These are phyloP conservation scores for Scrobipalpa atriplicella DNA, from an alignment of 2,888 invertebrate species.

Conservation along the genomic window DNA sequence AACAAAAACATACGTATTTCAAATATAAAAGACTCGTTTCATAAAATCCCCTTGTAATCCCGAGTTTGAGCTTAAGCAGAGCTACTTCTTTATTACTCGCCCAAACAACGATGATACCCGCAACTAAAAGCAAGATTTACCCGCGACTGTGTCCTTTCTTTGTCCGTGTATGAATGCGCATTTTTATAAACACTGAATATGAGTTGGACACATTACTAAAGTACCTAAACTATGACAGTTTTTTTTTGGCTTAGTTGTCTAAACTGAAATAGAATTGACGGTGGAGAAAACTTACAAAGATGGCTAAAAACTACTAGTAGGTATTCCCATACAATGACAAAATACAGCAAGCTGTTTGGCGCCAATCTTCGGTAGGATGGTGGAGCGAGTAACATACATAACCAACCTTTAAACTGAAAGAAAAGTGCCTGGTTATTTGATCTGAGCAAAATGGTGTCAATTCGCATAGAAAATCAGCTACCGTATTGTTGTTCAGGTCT, in stretches of 20 bases:
- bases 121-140: slow-evolving; percentile 71
- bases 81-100: slow-evolving; percentile 61
- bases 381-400: no score
- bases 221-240: not conserved
- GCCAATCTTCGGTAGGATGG: no score
- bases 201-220: slow-evolving; percentile 29
- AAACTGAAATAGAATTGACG: no score
- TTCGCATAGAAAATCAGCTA: not conserved
- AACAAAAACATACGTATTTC: not conserved
- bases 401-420: not conserved
- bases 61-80: slow-evolving; percentile 38
- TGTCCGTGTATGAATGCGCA: slow-evolving; percentile 61
- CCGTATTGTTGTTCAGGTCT: no score
- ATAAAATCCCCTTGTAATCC: slow-evolving; percentile 10
- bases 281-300: no score
- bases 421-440: not conserved
- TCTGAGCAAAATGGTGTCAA: not conserved
- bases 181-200: slow-evolving; percentile 63
- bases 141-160: slow-evolving; percentile 60
- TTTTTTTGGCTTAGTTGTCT: no score
- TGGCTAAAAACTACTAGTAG: no score
- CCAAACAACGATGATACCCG: slow-evolving; percentile 54
- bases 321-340: no score
- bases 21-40: not conserved
- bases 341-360: no score